Evolutionary conservation across 2,113 vertebrate genomes (phyloP).

Genomic region (Circaetus gallicus): DNA sequence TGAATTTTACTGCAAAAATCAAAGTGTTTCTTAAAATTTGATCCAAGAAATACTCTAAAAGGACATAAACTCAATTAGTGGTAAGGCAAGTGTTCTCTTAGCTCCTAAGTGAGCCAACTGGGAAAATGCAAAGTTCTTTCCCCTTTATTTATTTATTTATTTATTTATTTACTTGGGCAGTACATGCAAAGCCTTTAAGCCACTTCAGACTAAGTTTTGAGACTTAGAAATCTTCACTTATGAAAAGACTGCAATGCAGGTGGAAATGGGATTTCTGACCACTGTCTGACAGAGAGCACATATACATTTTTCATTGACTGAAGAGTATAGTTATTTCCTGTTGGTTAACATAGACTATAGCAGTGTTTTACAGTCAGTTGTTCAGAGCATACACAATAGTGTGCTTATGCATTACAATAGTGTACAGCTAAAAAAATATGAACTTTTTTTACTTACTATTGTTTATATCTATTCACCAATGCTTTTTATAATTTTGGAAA

Average conservation of each 20-base stretch:
- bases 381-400: background rate
- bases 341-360: fast-evolving
- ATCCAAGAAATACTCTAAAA: slow-evolving; percentile 14
- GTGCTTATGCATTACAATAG: background rate
- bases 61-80: background rate
- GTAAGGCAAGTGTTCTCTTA: background rate
- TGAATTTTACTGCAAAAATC: background rate
- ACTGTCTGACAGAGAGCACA: background rate
- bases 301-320: background rate
- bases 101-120: background rate
- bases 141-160: background rate
- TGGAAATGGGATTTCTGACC: background rate
- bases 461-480: background rate
- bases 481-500: background rate
- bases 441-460: background rate
- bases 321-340: background rate
- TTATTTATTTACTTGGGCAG: background rate
- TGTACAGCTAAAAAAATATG: background rate
- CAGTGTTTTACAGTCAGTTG: background rate
- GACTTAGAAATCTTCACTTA: background rate
- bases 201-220: background rate
- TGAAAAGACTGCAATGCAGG: background rate
- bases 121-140: background rate
- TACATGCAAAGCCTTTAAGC: background rate
- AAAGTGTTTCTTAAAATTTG: background rate